Conservation (phyloP, 2,113 vertebrate species). For the Amia ocellicauda region DNA sequence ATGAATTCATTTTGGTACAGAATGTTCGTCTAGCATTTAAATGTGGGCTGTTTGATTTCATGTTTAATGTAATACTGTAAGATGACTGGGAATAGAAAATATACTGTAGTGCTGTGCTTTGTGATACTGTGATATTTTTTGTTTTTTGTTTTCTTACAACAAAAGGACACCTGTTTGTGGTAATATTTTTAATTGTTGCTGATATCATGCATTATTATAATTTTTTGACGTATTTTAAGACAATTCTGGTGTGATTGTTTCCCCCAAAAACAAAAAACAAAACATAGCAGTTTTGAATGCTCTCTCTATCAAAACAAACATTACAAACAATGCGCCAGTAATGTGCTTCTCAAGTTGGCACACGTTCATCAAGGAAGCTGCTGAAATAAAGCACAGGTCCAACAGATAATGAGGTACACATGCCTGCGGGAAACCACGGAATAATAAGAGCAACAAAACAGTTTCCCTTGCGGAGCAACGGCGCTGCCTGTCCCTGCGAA, state of each 20-base stretch:
- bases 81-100: no score
- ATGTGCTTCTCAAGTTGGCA: not conserved
- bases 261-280: no score
- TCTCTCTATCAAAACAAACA: not conserved
- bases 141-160: no score
- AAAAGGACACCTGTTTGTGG: not conserved
- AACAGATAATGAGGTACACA: slow-evolving; percentile 4
- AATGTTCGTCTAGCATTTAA: no score
- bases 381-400: not conserved
- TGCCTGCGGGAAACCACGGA: slow-evolving; percentile 2
- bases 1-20: slow-evolving; percentile 14
- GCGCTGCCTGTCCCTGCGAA: not conserved
- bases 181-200: no score
- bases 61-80: not conserved
- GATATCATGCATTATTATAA: no score
- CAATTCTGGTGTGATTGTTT: no score
- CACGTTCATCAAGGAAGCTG: not conserved
- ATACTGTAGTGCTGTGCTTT: no score
- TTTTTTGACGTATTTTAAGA: no score
- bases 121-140: no score
- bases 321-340: not conserved
- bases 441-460: not conserved
- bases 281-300: not conserved
- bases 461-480: not conserved
- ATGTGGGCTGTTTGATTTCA: no score